phyloP scores from a whole-genome alignment of 1,140 invertebrate species.

The Himalopsyche phryganea region DNA sequence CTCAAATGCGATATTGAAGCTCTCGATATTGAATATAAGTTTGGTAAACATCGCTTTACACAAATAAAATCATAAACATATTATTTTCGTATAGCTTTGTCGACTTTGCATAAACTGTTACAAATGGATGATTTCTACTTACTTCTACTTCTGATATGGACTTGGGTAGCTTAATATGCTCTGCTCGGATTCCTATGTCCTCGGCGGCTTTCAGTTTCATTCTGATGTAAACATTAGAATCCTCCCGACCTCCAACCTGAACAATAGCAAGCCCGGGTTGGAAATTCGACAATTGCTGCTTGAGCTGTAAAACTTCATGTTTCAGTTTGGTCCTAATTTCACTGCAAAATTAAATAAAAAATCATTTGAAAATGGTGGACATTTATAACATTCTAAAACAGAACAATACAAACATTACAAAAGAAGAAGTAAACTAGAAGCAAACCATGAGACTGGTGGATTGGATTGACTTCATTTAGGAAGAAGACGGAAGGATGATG shows the following conservation, averaged over 20 bases:
- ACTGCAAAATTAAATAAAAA: conserved; percentile 50
- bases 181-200: conserved; percentile 84
- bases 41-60: no score
- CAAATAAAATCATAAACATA: no score
- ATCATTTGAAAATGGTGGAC: not conserved
- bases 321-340: conserved; percentile 70
- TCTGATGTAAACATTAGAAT: conserved; percentile 99
- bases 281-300: conserved; percentile 60
- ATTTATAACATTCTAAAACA: not conserved
- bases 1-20: no score
- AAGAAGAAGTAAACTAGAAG: not conserved
- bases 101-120: no score
- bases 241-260: conserved; percentile 90
- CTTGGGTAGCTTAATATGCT: conserved; percentile 77
- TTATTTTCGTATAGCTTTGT: no score
- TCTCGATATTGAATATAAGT: no score
- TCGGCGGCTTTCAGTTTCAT: conserved; percentile 93
- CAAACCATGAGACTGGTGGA: not conserved
- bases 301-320: conserved; percentile 62
- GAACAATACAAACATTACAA: conserved; percentile 6
- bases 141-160: conserved; percentile 84
- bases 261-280: conserved; percentile 77
- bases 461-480: not conserved
- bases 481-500: not conserved
- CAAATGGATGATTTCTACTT: conserved; percentile 29